Percentiles rank a stretch among this genome's conserved stretches.
Conservation (phyloP, 2,113 vertebrate species). For the Perognathus longimembris region DNA sequence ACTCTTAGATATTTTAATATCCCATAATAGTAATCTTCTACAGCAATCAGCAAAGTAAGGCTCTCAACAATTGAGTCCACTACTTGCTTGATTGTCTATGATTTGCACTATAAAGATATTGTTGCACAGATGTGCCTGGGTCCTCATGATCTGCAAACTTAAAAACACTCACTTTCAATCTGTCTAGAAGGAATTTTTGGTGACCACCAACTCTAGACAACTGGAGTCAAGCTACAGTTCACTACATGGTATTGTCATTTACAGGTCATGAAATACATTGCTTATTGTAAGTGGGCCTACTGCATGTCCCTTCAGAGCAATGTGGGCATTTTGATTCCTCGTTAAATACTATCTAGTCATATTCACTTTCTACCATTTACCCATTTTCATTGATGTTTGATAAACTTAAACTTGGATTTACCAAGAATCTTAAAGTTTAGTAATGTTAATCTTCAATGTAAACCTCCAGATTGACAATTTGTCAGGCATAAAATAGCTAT, state of each 20-base stretch:
- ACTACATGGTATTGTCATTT: no score
- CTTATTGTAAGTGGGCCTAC: accelerated
- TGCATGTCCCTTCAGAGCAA: background rate
- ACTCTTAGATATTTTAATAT: no score
- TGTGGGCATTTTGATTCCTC: no score
- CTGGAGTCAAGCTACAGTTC: background rate
- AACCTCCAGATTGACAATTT: background rate
- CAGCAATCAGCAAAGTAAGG: background rate
- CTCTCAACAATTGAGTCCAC: background rate
- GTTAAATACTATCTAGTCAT: background rate
- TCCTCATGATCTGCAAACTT: background rate
- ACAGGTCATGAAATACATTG: no score
- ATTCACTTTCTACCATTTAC: background rate
- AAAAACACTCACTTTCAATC: background rate
- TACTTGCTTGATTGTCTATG: background rate
- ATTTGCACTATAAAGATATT: background rate
- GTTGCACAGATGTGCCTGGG: background rate
- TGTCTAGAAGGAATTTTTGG: background rate
- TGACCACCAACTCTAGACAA: background rate
- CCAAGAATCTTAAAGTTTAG: background rate
- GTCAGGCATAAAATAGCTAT: no score
- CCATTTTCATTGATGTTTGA: background rate
- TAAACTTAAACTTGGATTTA: background rate
- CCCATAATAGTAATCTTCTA: background rate
- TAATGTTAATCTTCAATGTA: background rate